Base-by-base conservation (phyloP, 2,797 vertebrate species). In the Pangasius krempfi region DNA sequence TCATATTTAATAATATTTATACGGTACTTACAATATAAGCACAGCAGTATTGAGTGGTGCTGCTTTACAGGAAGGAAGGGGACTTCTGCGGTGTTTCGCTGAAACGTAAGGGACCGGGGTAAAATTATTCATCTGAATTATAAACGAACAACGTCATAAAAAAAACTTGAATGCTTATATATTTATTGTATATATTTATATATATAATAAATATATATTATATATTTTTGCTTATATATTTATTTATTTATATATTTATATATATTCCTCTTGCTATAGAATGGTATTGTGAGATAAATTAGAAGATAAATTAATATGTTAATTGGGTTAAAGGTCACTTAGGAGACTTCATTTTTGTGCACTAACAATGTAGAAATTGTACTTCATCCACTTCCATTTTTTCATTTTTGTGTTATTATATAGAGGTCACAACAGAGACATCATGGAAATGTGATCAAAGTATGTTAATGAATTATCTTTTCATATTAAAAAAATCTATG, bases 21-120 rank as follows among this genome's bases (percentile, higher is more conserved):
- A 60, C 20, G 12, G 79, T 81, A 60, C 54, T 60, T 60, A 40
- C 54, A 60, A 0, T 81, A 13, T 14, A 58, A 79, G 16, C 2
- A 5, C 33, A 30, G 8, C 47, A 7, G 44, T 20, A 30, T 33
- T 56, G 54, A 56, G 7, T 33, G n/a, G 5, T 18, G 25, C 13
- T 18, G 68, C 30, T 18, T 58, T 13, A 33, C 22, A 18, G 25
- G 7, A 5, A 40, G 40, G 40, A 33, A 44, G 1, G 14, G 12
- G n/a, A 75, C 60, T 47, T 40, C 50, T 56, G 44, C 37, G 25
- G 4, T 76, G 40, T 85, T 73, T 64, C 54, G 75, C 70, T 85
- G 52, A 76, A 20, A n/a, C 5, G 8, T 85, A 87, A 90, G 86
- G 83, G 82, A 81, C 56, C 62, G 12, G n/a, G 30, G 47, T 1